These are phyloP conservation scores for Vanessa atalanta DNA, from an alignment of 1,140 invertebrate species.

Conservation along the genomic window DNA sequence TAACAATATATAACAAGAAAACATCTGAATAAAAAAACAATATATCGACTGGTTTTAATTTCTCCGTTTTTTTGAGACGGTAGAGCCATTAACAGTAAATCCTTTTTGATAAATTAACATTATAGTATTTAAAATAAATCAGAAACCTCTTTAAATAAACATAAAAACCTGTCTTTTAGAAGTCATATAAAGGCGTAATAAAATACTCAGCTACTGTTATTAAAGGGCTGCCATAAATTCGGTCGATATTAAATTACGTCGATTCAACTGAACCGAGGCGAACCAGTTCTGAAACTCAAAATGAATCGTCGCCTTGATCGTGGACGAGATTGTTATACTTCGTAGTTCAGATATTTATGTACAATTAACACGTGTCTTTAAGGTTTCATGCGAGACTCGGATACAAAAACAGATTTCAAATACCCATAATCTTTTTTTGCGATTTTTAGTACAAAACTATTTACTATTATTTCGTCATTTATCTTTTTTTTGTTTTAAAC, in stretches of 20 bases:
- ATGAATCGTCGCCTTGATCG: conserved; percentile 57
- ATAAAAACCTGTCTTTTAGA: neutral
- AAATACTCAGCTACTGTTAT: conserved; percentile 8
- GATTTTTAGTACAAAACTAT: too few species aligned
- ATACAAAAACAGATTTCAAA: too few species aligned
- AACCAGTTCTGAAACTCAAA: conserved; percentile 44
- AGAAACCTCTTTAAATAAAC: neutral
- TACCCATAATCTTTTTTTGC: too few species aligned
- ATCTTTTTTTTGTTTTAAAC: too few species aligned
- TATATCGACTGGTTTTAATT: too few species aligned
- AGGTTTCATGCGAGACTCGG: too few species aligned
- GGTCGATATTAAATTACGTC: conserved; percentile 24
- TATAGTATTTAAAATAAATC: neutral
- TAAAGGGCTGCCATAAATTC: conserved; percentile 15
- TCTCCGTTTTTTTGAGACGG: too few species aligned
- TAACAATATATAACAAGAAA: too few species aligned
- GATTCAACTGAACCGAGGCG: conserved; percentile 16
- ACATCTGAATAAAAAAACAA: neutral
- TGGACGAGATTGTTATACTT: conserved; percentile 48
- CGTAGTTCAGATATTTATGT: conserved; percentile 26
- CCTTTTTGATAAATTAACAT: neutral
- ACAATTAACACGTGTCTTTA: too few species aligned
- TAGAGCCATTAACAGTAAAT: neutral
- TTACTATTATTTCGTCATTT: too few species aligned
- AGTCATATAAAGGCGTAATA: neutral